These are phyloP conservation scores for Progne subis DNA, from an alignment of 2,113 vertebrate species.

Conservation along the genomic window DNA sequence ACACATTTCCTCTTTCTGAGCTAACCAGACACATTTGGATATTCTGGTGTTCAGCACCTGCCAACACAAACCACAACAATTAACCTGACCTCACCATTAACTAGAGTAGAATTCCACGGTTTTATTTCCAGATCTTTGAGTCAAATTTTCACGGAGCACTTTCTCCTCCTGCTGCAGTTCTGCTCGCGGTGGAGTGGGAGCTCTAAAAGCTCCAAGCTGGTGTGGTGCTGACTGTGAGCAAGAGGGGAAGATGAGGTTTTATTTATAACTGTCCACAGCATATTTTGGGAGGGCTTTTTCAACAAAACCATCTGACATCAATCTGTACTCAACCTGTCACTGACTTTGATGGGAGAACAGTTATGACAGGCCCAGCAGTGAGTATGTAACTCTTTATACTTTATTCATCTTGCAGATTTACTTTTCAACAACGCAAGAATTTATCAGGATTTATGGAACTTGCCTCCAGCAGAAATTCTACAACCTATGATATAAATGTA, in stretches of 20 bases:
- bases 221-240: background rate
- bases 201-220: background rate
- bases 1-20: background rate
- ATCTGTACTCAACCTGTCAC: background rate
- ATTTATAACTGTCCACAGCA: background rate
- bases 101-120: background rate
- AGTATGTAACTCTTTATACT: background rate
- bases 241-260: background rate
- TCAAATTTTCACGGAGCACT: background rate
- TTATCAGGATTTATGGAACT: conserved; percentile 13
- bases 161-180: background rate
- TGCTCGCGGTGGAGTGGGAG: background rate
- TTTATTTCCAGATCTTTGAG: background rate
- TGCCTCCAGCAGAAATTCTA: background rate
- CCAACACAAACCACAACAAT: background rate
- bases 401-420: background rate
- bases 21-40: background rate
- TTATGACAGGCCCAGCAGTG: background rate
- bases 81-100: background rate
- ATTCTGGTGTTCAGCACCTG: background rate
- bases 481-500: background rate
- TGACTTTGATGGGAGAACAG: background rate
- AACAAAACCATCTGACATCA: background rate
- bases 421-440: background rate
- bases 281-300: background rate